phyloP scores from a whole-genome alignment of 2,888 invertebrate genomes.

The Brachypalpus laphriformis region DNA sequence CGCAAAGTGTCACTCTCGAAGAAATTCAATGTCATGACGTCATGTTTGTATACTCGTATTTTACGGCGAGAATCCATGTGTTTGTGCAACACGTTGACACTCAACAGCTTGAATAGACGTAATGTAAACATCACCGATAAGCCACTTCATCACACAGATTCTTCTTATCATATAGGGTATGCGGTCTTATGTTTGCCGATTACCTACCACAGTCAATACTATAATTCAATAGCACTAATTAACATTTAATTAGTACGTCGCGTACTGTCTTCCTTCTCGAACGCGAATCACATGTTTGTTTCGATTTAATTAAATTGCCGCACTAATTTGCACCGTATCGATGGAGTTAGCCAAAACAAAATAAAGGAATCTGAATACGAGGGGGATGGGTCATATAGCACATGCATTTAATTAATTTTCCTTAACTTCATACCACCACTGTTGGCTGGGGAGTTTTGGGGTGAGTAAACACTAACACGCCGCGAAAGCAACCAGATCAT shows the following conservation, averaged over 20 bases:
- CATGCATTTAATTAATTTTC: conserved; percentile 6
- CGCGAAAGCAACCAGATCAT: neutral
- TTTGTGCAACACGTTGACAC: conserved; percentile 11
- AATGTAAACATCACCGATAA: conserved; percentile 31
- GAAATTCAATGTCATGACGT: conserved; percentile 19
- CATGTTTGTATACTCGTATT: conserved; percentile 5
- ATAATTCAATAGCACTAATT: conserved; percentile 11
- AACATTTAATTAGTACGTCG: conserved; percentile 20
- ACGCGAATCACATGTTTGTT: neutral
- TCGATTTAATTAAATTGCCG: conserved; percentile 27
- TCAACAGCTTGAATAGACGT: neutral
- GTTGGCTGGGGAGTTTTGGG: neutral
- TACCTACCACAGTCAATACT: neutral
- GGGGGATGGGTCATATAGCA: neutral
- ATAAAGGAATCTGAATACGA: neutral
- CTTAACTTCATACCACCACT: neutral
- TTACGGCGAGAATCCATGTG: conserved; percentile 5
- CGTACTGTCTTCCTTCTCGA: neutral
- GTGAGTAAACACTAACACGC: neutral
- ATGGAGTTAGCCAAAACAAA: neutral
- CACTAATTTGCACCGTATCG: neutral
- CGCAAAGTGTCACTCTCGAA: neutral
- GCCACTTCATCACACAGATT: neutral
- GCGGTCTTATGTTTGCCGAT: conserved; percentile 8
- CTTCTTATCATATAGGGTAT: conserved; percentile 25